Conservation (phyloP, 2,113 vertebrate species). For the Antennarius striatus region DNA sequence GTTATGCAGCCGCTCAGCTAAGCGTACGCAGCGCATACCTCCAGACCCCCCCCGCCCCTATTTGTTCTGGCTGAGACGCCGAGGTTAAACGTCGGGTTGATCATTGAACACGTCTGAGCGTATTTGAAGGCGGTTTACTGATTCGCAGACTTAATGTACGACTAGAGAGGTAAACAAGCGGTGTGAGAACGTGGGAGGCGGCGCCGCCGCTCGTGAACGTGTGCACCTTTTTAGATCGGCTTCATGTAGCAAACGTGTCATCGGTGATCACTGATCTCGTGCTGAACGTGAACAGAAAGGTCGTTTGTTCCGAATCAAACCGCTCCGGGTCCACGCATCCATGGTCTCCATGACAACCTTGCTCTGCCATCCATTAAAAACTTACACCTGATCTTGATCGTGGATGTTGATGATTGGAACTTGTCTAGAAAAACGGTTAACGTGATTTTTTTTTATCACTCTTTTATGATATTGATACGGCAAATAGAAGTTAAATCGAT, state of each 20-base stretch:
- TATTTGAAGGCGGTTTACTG: conserved; percentile 69
- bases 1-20: conserved; percentile 54
- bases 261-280: conserved; percentile 31
- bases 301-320: neutral
- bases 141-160: conserved; percentile 73
- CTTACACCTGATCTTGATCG: too few relatives aligned
- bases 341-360: too few relatives aligned
- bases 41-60: conserved; percentile 42
- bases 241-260: conserved; percentile 20
- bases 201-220: conserved; percentile 30
- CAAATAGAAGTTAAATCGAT: too few relatives aligned
- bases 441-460: too few relatives aligned
- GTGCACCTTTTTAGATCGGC: conserved; percentile 20
- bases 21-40: conserved; percentile 70
- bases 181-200: conserved; percentile 44
- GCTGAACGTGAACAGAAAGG: conserved; percentile 15
- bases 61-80: conserved; percentile 73
- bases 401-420: too few relatives aligned
- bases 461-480: too few relatives aligned
- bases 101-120: conserved; percentile 74
- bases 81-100: conserved; percentile 73
- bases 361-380: too few relatives aligned
- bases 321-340: too few relatives aligned
- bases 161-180: conserved; percentile 70
- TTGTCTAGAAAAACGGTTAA: too few relatives aligned